Evolutionary conservation across 2,113 vertebrate species (phyloP), one percentile per base, ranked within the genome.

Genomic region (Oryzias celebensis): DNA sequence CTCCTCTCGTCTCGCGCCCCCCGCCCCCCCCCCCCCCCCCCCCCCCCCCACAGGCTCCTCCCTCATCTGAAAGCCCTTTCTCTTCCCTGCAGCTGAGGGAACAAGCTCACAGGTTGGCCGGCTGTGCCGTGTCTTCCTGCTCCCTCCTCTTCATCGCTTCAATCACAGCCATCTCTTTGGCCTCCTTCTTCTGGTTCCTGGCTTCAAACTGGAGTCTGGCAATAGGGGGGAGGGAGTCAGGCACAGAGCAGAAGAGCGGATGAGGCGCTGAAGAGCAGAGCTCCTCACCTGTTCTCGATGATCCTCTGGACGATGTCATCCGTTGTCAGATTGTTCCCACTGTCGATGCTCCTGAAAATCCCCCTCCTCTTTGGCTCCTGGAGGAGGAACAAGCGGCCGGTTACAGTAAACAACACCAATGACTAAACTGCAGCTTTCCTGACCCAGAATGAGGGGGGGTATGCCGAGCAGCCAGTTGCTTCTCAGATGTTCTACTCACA

Each of bases 151-250:
- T 93, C 89, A 90, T 87, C 14, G 94, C 94, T 77, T 98, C 93
- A 66, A 96, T 83, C 63, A 95, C 93, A 0, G 95, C 96, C 78
- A 98, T 90, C 81, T 99, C 97, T 65, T 97, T 98, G 0, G 95
- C 95, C 77, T 98, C 96, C 45, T 99, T 99, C 90, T 98, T 98
- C 88, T 98, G 94, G 86, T 99, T 99, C 65, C 97, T 91, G 16
- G 96, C 96, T 86, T 99, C 97, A 58, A 93, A 99, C 85, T 94
- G 94, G 77, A 99, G 87, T 88, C 97, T 99, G 89, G 7, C 51
- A 60, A 28, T 6, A 0, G 48, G 14, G 22, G 12, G 10, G 22
- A 16, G 5, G 5, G 3, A 0, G 46, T 23, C 16, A 7, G 57
- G 44, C 13, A 10, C 22, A 22, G 15, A 4, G 12, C 7, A 0